phyloP scores from a whole-genome alignment of 1,140 invertebrate genomes.

The Geopemphigus sp. region DNA sequence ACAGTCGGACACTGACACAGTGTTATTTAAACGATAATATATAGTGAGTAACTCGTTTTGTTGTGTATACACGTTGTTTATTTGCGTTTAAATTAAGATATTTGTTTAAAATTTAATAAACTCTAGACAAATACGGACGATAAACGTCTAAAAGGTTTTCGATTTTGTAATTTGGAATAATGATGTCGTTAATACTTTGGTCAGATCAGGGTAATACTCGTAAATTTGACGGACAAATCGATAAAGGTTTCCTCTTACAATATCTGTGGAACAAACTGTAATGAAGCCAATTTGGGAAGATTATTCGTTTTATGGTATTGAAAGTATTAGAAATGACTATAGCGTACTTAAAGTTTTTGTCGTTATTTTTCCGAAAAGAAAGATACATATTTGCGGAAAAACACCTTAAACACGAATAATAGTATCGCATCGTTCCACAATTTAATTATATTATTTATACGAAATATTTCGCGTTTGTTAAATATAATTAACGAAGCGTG shows the following conservation, averaged over 20 bases:
- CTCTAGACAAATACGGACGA: background rate
- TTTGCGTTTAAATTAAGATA: background rate
- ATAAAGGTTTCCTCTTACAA: background rate
- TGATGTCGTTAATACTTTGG: background rate
- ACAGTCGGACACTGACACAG: background rate
- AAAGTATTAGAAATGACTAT: background rate
- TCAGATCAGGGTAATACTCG: no score
- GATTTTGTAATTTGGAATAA: background rate
- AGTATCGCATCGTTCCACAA: no score
- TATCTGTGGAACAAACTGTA: background rate
- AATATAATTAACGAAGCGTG: no score
- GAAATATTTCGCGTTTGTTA: no score
- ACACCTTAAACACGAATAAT: background rate
- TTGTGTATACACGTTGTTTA: background rate
- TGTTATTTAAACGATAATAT: slow-evolving; percentile 2
- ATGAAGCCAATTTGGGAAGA: background rate
- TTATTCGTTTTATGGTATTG: slow-evolving; percentile 11
- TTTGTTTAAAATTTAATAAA: no score
- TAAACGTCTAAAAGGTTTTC: background rate
- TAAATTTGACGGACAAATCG: slow-evolving; percentile 6
- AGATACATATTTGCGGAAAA: background rate
- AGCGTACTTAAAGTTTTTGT: background rate
- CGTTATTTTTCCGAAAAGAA: background rate
- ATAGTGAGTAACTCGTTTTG: background rate
- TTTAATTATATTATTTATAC: no score